Evolutionary conservation across 1,140 invertebrate genomes (phyloP).

Genomic region (Agrypnia vestita): DNA sequence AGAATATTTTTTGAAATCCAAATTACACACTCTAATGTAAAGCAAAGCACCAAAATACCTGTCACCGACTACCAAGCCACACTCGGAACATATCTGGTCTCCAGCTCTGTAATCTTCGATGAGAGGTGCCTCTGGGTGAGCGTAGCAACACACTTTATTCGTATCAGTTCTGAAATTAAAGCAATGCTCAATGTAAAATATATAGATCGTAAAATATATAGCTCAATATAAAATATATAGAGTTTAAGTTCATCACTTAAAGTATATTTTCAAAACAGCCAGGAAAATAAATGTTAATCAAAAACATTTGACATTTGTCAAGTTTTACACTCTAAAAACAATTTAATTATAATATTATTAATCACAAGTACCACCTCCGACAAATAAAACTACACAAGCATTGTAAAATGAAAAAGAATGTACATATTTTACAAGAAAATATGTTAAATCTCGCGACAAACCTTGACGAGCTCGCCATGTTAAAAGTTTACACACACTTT

Average conservation of each 20-base stretch:
- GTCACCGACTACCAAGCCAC: conserved; percentile 98
- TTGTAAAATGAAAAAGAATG: background rate
- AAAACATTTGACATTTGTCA: conserved; percentile 8
- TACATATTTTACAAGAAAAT: conserved; percentile 59
- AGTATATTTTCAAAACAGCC: too few species aligned
- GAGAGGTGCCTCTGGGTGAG: conserved; percentile 95
- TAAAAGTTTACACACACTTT: conserved; percentile 56
- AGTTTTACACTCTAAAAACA: background rate
- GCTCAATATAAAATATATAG: background rate
- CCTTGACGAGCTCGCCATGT: conserved; percentile 74
- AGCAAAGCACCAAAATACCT: conserved; percentile 74
- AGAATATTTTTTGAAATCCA: too few species aligned
- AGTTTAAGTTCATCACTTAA: background rate
- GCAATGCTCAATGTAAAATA: too few species aligned
- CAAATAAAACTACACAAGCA: background rate
- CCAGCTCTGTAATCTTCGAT: conserved; percentile 99
- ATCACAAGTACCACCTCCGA: background rate
- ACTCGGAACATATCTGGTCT: conserved; percentile 99
- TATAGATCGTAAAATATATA: too few species aligned
- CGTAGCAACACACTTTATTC: conserved; percentile 90
- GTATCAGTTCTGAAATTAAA: conserved; percentile 76
- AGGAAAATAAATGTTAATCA: background rate
- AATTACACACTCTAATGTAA: too few species aligned
- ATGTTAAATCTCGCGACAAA: conserved; percentile 66
- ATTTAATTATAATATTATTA: background rate